A percentile compares a stretch with the other conserved stretches of the same genome.
phyloP scores from a whole-genome alignment of 2,113 vertebrate genomes.

The Psittacus erithacus region DNA sequence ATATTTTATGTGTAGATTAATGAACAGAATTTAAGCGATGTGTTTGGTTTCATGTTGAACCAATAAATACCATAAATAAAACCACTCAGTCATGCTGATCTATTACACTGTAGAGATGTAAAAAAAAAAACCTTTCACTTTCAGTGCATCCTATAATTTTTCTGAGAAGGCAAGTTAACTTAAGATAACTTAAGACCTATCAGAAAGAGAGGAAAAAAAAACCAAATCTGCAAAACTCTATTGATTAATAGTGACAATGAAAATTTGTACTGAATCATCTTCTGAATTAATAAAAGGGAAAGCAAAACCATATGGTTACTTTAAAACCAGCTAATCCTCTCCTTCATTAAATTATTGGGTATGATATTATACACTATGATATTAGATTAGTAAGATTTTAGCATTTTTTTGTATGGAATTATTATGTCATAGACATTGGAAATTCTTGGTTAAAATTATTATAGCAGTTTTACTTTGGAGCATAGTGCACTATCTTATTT shows the following conservation, averaged over 20 bases:
- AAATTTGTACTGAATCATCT: neutral
- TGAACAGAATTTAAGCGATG: conserved; percentile 1
- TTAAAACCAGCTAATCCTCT: neutral
- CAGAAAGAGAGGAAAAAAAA: neutral
- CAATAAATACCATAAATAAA: neutral
- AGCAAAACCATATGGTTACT: neutral
- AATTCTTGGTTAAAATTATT: neutral
- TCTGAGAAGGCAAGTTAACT: neutral
- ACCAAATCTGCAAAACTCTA: neutral
- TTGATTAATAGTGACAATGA: neutral
- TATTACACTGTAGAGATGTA: neutral
- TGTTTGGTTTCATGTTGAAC: neutral
- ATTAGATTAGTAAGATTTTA: neutral
- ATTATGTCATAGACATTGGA: neutral
- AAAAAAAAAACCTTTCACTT: neutral
- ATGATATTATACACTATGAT: neutral
- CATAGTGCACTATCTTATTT: neutral
- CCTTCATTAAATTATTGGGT: neutral
- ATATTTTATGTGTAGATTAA: conserved; percentile 43
- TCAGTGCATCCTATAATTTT: neutral
- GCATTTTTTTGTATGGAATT: neutral
- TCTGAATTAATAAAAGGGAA: neutral
- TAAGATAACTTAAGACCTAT: neutral
- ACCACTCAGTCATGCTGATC: neutral
- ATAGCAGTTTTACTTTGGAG: neutral